These are phyloP conservation scores for Cynaeus angustus DNA, from an alignment of 2,888 invertebrate genomes.

Conservation along the genomic window DNA sequence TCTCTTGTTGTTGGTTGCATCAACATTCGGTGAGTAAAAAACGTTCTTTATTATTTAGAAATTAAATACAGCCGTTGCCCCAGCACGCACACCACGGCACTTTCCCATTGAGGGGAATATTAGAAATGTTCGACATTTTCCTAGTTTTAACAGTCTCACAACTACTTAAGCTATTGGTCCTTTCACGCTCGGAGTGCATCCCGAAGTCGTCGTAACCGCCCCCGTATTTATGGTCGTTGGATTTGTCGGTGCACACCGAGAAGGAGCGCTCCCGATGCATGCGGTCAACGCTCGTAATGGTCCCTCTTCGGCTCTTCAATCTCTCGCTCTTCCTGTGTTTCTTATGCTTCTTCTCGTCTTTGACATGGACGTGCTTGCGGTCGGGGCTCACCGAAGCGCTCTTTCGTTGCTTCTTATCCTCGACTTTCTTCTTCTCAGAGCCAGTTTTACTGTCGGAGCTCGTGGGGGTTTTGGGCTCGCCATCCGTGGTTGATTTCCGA, in stretches of 20 bases:
- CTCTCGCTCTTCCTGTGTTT: slow-evolving; percentile 67
- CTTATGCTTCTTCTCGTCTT: slow-evolving; percentile 68
- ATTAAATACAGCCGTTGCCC: slow-evolving; percentile 83
- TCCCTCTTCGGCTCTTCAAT: slow-evolving; percentile 53
- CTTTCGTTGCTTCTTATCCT: slow-evolving; percentile 63
- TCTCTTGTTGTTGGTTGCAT: slow-evolving; percentile 18
- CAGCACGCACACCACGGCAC: slow-evolving; percentile 91
- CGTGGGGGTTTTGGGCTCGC: slow-evolving; percentile 64
- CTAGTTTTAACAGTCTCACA: slow-evolving; percentile 77
- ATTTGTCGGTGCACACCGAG: slow-evolving; percentile 70
- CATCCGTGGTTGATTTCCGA: slow-evolving; percentile 61
- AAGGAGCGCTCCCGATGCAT: slow-evolving; percentile 66
- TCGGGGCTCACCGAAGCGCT: slow-evolving; percentile 69
- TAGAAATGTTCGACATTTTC: slow-evolving; percentile 79
- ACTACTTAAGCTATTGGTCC: slow-evolving; percentile 79
- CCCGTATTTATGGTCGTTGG: slow-evolving; percentile 63
- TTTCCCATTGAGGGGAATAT: slow-evolving; percentile 75
- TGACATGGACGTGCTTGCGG: slow-evolving; percentile 66
- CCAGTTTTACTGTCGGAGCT: slow-evolving; percentile 60
- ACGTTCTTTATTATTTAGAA: neutral
- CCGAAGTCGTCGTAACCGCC: slow-evolving; percentile 66
- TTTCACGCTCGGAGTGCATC: slow-evolving; percentile 76
- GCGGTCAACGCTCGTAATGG: slow-evolving; percentile 62
- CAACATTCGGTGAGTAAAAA: slow-evolving; percentile 36
- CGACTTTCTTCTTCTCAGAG: slow-evolving; percentile 49